A percentile compares a stretch with the other conserved stretches of the same genome.
These are phyloP conservation scores for Anthopleura sola DNA, from an alignment of 64 coral and sea anemone genomes.

Conservation along the genomic window DNA sequence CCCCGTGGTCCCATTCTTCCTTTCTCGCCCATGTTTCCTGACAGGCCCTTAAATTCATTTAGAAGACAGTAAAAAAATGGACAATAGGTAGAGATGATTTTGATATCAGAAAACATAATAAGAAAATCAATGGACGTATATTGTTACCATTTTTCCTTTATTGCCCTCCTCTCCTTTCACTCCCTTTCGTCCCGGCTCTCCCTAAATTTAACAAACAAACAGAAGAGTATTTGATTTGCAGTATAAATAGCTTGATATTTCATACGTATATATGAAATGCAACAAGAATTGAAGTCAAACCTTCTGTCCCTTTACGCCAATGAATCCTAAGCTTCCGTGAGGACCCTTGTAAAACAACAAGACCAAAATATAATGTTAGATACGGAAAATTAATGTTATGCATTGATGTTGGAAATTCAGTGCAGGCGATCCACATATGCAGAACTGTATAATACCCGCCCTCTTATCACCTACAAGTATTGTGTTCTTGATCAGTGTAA, in stretches of 20 bases:
- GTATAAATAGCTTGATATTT: no score
- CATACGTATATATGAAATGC: background rate
- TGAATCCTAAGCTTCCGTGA: slow-evolving; percentile 15
- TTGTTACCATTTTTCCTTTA: slow-evolving; percentile 51
- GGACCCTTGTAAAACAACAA: slow-evolving; percentile 25
- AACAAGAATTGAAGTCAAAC: background rate
- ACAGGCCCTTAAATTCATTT: background rate
- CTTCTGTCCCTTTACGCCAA: slow-evolving; percentile 47
- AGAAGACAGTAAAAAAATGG: background rate
- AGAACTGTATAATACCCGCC: no score
- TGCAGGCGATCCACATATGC: no score
- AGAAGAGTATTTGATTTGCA: background rate
- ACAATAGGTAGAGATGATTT: background rate
- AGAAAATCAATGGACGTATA: background rate
- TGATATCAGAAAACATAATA: background rate
- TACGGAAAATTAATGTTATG: background rate
- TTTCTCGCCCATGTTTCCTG: background rate
- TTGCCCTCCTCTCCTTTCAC: slow-evolving; percentile 29
- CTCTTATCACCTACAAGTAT: no score
- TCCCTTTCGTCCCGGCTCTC: slow-evolving; percentile 45
- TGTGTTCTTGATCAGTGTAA: no score
- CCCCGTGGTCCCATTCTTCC: slow-evolving; percentile 15
- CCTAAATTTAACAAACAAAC: slow-evolving; percentile 22
- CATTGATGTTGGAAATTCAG: no score
- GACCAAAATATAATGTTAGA: background rate